phyloP scores from a whole-genome alignment of 2,888 invertebrate genomes.

The Oegoconia quadripuncta region DNA sequence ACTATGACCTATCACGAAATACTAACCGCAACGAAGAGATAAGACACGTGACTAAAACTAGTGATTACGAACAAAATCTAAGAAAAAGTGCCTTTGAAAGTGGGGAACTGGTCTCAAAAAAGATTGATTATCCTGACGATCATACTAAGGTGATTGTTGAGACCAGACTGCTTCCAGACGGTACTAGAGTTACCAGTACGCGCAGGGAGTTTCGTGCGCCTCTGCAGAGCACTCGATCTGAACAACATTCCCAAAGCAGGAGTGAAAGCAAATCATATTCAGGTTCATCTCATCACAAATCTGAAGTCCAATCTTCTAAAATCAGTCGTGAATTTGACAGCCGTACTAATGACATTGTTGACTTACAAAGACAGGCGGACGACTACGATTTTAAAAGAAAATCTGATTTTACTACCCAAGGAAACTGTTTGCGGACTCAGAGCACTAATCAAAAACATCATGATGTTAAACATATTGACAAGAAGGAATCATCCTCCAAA shows the following conservation, averaged over 20 bases:
- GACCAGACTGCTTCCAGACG: slow-evolving; percentile 82
- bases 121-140: slow-evolving; percentile 81
- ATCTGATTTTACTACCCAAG: slow-evolving; percentile 26
- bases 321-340: slow-evolving; percentile 38
- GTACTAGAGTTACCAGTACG: slow-evolving; percentile 83
- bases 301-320: slow-evolving; percentile 46
- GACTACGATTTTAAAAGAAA: slow-evolving; percentile 48
- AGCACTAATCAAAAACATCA: slow-evolving; percentile 12
- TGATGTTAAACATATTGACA: slow-evolving; percentile 15
- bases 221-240: slow-evolving; percentile 50
- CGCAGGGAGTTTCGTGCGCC: slow-evolving; percentile 80
- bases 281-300: slow-evolving; percentile 41
- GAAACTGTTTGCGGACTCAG: slow-evolving; percentile 27
- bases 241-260: slow-evolving; percentile 47
- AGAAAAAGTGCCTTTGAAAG: slow-evolving; percentile 37
- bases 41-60: slow-evolving; percentile 33
- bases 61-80: slow-evolving; percentile 38
- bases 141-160: slow-evolving; percentile 83
- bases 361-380: slow-evolving; percentile 57
- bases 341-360: slow-evolving; percentile 45
- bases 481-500: slow-evolving; percentile 7
- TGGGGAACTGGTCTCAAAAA: slow-evolving; percentile 77
- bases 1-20: slow-evolving; percentile 40
- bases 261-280: slow-evolving; percentile 48
- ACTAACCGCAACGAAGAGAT: slow-evolving; percentile 46